Evolutionary conservation across 2,797 vertebrate genomes (phyloP).

Genomic region (Enteromius anoplus): DNA sequence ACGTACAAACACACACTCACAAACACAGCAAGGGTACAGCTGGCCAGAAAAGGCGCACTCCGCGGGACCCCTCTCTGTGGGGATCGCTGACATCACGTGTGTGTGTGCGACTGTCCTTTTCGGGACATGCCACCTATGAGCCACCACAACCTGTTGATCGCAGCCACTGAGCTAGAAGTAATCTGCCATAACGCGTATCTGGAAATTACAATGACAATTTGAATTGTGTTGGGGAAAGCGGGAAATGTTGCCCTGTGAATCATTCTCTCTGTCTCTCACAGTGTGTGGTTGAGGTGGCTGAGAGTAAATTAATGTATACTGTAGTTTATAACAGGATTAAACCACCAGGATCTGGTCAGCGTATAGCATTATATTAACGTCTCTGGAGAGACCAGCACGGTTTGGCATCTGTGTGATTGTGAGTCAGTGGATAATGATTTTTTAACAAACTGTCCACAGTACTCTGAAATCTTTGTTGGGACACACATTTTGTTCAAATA

Average conservation of each 20-base stretch:
- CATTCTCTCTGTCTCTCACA: conserved; percentile 51
- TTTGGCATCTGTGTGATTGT: conserved; percentile 31
- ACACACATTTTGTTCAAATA: background rate
- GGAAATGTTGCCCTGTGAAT: conserved; percentile 58
- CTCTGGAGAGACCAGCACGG: conserved; percentile 16
- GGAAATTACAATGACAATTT: conserved; percentile 61
- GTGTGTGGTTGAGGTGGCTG: conserved; percentile 44
- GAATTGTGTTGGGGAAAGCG: conserved; percentile 57
- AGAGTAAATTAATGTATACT: conserved; percentile 39
- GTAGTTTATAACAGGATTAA: conserved; percentile 58
- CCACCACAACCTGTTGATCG: conserved; percentile 54
- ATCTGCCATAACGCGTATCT: conserved; percentile 52
- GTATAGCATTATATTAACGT: conserved; percentile 34
- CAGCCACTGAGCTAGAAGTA: conserved; percentile 57
- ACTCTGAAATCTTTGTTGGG: conserved; percentile 3
- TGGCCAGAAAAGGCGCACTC: conserved; percentile 50
- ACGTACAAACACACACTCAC: conserved; percentile 48
- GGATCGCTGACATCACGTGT: conserved; percentile 47
- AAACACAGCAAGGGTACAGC: conserved; percentile 53
- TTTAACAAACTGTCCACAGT: background rate
- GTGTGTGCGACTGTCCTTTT: conserved; percentile 41
- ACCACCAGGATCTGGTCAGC: conserved; percentile 45
- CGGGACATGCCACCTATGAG: conserved; percentile 55
- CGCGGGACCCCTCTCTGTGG: conserved; percentile 51
- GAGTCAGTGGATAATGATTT: conserved; percentile 30